A percentile compares a stretch with the other conserved stretches of the same genome.
These are phyloP conservation scores for Euwallacea similis DNA, from an alignment of 1,140 invertebrate species.

Conservation along the genomic window DNA sequence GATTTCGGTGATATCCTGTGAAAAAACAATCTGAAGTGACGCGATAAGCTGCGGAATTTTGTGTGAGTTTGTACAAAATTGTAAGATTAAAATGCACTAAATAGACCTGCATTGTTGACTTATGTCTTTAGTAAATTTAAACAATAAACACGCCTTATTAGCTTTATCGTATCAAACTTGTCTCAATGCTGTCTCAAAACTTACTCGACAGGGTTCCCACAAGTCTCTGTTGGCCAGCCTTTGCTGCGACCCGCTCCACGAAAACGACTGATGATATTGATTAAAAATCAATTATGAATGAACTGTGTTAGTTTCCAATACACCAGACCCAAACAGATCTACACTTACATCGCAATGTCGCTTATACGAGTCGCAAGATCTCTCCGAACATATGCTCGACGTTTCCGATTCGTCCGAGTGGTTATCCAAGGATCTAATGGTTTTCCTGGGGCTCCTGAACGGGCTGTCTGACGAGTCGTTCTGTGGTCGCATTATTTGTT, in stretches of 20 bases:
- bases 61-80: no score
- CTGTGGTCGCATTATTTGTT: conserved; percentile 26
- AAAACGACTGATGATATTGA: conserved; percentile 63
- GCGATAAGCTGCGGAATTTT: no score
- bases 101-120: no score
- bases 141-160: no score
- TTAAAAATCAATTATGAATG: conserved; percentile 47
- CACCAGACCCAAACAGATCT: conserved; percentile 45
- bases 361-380: conserved; percentile 73
- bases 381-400: conserved; percentile 91
- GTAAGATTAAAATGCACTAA: no score
- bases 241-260: conserved; percentile 79
- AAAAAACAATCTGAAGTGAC: conserved; percentile 7
- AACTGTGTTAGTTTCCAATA: neutral
- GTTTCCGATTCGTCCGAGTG: conserved; percentile 84
- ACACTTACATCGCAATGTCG: conserved; percentile 78
- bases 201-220: conserved; percentile 61
- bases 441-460: conserved; percentile 44
- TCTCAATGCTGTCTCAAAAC: conserved; percentile 31
- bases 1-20: conserved; percentile 84
- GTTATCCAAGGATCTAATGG: conserved; percentile 50
- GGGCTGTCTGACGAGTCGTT: conserved; percentile 41
- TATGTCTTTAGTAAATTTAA: no score
- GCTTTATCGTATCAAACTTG: no score
- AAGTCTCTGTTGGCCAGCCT: conserved; percentile 68